Conservation (phyloP, 2,113 vertebrate genomes). For the Hystrix cristata region DNA sequence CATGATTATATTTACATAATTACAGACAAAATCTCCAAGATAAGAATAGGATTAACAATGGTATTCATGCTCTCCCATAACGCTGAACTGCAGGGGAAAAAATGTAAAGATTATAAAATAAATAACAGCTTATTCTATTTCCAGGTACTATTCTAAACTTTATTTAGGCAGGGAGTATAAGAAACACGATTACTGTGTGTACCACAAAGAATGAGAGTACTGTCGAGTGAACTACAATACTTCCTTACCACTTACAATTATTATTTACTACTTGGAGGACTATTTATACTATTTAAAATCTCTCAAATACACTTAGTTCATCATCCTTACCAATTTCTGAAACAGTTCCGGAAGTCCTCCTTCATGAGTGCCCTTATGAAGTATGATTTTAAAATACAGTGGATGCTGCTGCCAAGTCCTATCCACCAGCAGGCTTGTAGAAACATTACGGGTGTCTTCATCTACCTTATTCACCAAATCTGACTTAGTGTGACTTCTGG, state of each 20-base stretch:
- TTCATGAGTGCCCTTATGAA: background rate
- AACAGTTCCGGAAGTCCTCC: background rate
- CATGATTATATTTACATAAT: background rate
- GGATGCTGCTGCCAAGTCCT: background rate
- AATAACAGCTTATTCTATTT: slow-evolving; percentile 26
- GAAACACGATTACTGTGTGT: background rate
- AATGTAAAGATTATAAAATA: background rate
- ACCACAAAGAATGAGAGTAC: background rate
- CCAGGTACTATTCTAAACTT: slow-evolving; percentile 10
- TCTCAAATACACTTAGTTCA: background rate
- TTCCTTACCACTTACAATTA: background rate
- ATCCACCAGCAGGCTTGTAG: background rate
- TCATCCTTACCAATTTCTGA: background rate
- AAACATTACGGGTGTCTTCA: background rate
- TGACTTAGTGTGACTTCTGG: background rate
- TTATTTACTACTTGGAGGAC: background rate
- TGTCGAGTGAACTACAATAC: background rate
- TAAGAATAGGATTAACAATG: background rate
- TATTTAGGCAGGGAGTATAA: background rate
- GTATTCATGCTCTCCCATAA: background rate
- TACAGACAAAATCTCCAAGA: slow-evolving; percentile 10
- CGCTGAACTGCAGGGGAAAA: background rate
- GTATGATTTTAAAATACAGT: background rate
- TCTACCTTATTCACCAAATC: background rate
- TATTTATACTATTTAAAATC: slow-evolving; percentile 8